A percentile compares a stretch with the other conserved stretches of the same genome.
phyloP scores from a whole-genome alignment of 1,140 invertebrate species.

The Pogonus chalceus region DNA sequence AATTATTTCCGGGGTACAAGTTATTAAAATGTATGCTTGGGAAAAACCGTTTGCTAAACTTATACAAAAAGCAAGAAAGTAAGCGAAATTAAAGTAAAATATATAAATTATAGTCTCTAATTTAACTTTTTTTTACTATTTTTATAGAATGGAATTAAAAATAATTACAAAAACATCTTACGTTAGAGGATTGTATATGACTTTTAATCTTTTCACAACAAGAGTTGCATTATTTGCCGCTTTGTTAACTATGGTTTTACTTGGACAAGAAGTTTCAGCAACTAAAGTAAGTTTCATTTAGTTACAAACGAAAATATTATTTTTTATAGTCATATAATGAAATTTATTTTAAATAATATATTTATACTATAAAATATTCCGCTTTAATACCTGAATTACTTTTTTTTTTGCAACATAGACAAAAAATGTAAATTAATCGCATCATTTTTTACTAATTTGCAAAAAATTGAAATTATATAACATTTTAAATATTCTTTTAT shows the following conservation, averaged over 20 bases:
- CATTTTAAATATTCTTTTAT: background rate
- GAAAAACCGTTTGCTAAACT: conserved; percentile 58
- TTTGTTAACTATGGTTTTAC: conserved; percentile 47
- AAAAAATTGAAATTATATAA: too few species aligned
- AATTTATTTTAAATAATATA: too few species aligned
- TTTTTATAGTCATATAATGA: too few species aligned
- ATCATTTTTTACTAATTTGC: too few species aligned
- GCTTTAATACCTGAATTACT: too few species aligned
- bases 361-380: too few species aligned
- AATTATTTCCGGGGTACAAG: conserved; percentile 57
- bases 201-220: conserved; percentile 58
- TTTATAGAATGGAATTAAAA: conserved; percentile 45
- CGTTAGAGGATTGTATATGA: conserved; percentile 61
- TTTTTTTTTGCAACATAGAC: background rate
- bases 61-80: conserved; percentile 46
- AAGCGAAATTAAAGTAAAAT: too few species aligned
- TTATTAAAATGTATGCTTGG: conserved; percentile 79
- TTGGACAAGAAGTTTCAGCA: conserved; percentile 43
- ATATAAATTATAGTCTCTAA: too few species aligned
- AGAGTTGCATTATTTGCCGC: conserved; percentile 55
- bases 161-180: conserved; percentile 55
- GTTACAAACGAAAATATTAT: too few species aligned
- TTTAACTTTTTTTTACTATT: conserved; percentile 7
- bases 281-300: conserved; percentile 45
- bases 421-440: too few species aligned